A percentile compares a stretch with the other conserved stretches of the same genome.
Evolutionary conservation across 2,797 vertebrate species (phyloP).

Genomic region (Mergus octosetaceus): DNA sequence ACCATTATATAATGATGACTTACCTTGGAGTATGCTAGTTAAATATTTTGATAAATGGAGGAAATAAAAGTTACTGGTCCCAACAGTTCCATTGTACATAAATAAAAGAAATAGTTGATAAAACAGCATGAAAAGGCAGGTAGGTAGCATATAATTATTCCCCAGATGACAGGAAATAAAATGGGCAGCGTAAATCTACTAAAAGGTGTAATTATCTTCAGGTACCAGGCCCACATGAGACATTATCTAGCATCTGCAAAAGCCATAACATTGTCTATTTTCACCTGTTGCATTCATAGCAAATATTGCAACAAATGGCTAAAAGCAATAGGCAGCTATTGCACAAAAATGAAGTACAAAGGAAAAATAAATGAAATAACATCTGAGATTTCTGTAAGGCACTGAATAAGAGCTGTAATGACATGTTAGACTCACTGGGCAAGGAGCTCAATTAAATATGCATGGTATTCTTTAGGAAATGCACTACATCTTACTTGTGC

Average conservation of each 20-base stretch:
- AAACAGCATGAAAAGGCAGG: slow-evolving; percentile 21
- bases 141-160: slow-evolving; percentile 40
- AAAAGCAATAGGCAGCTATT: neutral
- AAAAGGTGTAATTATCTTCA: slow-evolving; percentile 39
- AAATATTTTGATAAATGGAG: slow-evolving; percentile 62
- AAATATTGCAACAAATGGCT: neutral
- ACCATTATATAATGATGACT: slow-evolving; percentile 35
- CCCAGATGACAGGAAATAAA: slow-evolving; percentile 16
- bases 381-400: neutral
- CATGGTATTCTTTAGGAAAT: neutral
- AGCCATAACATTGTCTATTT: neutral
- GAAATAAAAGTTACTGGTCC: slow-evolving; percentile 30
- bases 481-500: neutral
- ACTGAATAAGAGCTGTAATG: neutral
- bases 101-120: slow-evolving; percentile 55
- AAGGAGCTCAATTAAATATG: neutral
- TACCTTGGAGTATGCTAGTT: slow-evolving; percentile 36
- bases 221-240: neutral
- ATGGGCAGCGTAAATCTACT: slow-evolving; percentile 12
- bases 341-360: neutral
- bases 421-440: neutral
- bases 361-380: neutral
- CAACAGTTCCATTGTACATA: slow-evolving; percentile 7
- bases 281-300: neutral
- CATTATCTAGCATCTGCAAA: neutral